Evolutionary conservation across 2,888 invertebrate genomes (phyloP).

Genomic region (Cephus runcator): DNA sequence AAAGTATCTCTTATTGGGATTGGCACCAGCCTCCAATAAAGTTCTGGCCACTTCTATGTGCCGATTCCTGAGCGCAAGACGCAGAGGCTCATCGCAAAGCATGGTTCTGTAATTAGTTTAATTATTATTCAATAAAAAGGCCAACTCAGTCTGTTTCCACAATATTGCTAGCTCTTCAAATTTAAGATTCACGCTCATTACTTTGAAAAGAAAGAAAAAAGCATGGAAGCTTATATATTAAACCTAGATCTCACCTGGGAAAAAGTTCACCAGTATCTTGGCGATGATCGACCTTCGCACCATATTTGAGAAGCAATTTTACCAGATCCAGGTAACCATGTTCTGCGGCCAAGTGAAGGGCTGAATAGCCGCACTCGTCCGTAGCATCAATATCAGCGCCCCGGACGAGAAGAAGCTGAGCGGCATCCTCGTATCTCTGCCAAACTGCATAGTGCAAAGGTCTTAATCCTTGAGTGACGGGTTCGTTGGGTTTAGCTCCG

Average conservation of each 20-base stretch:
- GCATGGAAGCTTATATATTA: not conserved
- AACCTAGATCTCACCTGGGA: slow-evolving; percentile 62
- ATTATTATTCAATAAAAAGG: not conserved
- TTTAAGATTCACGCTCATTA: not conserved
- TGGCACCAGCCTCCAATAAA: slow-evolving; percentile 85
- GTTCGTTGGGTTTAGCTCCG: slow-evolving; percentile 85
- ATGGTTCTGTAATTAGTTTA: slow-evolving; percentile 68
- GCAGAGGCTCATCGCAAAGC: slow-evolving; percentile 87
- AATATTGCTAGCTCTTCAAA: not conserved
- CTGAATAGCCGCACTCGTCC: slow-evolving; percentile 92
- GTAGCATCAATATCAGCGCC: slow-evolving; percentile 85
- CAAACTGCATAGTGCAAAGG: slow-evolving; percentile 94
- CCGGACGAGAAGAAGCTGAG: slow-evolving; percentile 80
- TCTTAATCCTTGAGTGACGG: slow-evolving; percentile 86
- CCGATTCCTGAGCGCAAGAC: slow-evolving; percentile 87
- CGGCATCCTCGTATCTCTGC: slow-evolving; percentile 84
- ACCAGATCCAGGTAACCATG: slow-evolving; percentile 81
- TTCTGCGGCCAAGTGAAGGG: slow-evolving; percentile 90
- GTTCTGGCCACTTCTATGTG: slow-evolving; percentile 80
- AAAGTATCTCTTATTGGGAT: slow-evolving; percentile 92
- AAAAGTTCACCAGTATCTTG: slow-evolving; percentile 78
- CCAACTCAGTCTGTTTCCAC: not conserved
- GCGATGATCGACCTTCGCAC: slow-evolving; percentile 83
- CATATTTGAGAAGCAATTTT: slow-evolving; percentile 78
- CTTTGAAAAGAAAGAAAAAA: not conserved